Evolutionary conservation across 53 echinoderm and acorn worm species (phyloP).

Genomic region (Hippasteria phrygiana): DNA sequence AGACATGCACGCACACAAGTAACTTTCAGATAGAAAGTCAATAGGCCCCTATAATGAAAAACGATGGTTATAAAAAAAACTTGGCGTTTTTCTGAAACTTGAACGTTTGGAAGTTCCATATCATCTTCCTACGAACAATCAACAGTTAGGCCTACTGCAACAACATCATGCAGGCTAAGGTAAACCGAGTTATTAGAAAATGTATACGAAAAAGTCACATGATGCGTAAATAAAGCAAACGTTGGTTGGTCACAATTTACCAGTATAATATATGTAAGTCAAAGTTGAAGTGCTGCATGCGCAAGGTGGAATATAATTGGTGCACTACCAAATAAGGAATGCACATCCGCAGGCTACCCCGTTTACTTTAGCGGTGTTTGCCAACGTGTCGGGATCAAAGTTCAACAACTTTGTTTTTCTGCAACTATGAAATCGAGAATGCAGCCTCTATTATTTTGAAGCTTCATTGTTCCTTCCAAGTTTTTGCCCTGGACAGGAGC

Average conservation of each 20-base stretch:
- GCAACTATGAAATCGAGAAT: not conserved
- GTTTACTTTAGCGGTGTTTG: not conserved
- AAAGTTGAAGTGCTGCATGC: not conserved
- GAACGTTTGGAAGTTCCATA: too few relatives aligned
- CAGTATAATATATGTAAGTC: not conserved
- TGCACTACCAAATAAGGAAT: conserved; percentile 9
- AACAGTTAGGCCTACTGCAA: too few relatives aligned
- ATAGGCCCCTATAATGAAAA: too few relatives aligned
- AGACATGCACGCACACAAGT: too few relatives aligned
- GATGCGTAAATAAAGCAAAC: not conserved
- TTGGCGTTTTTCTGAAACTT: too few relatives aligned
- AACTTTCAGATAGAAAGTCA: too few relatives aligned
- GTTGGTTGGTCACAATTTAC: not conserved
- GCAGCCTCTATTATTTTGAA: not conserved
- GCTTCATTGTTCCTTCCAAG: not conserved
- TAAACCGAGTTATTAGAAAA: not conserved
- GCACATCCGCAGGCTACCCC: not conserved
- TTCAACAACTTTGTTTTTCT: conserved; percentile 64
- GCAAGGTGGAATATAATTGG: conserved; percentile 2
- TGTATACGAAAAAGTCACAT: not conserved
- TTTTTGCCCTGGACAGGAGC: not conserved
- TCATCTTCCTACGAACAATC: too few relatives aligned
- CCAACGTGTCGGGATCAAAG: conserved; percentile 21
- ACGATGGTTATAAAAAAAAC: too few relatives aligned
- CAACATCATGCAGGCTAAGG: too few relatives aligned